Conservation (phyloP, 2,113 vertebrate genomes). For the Thymallus thymallus region DNA sequence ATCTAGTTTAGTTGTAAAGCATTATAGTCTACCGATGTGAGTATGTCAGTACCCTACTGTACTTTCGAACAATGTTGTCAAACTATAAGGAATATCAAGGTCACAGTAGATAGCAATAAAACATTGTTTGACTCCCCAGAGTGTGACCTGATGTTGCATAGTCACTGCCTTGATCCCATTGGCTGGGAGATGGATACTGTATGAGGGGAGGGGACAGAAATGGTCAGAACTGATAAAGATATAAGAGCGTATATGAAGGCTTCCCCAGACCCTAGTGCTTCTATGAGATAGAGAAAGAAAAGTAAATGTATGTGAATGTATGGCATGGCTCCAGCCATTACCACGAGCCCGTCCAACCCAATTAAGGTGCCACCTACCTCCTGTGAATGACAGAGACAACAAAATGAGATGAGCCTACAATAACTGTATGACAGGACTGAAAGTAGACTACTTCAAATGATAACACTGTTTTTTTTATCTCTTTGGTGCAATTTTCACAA, state of each 20-base stretch:
- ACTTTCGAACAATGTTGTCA: no score
- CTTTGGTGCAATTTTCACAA: no score
- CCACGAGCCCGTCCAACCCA: no score
- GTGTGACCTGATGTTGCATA: not conserved
- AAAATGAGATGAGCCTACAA: not conserved
- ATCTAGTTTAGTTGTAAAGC: no score
- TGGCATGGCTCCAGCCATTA: no score
- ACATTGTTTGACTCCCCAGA: not conserved
- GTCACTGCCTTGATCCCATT: not conserved
- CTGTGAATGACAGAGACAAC: constrained; percentile 7
- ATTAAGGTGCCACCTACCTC: no score
- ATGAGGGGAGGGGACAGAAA: constrained; percentile 41
- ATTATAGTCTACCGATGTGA: no score
- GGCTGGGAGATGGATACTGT: not conserved
- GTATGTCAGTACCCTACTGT: no score
- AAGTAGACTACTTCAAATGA: not conserved
- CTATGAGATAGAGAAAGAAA: not conserved
- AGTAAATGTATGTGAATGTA: not conserved
- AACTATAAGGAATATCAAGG: no score
- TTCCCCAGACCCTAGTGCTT: not conserved
- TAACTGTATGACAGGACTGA: not conserved
- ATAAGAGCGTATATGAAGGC: not conserved
- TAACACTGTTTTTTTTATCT: no score
- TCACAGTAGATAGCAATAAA: not conserved
- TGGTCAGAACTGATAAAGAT: constrained; percentile 49